Percentiles rank a stretch among this genome's conserved stretches.
These are phyloP conservation scores for Caenorhabditis sinica DNA, from an alignment of 2,888 invertebrate species.

Conservation along the genomic window DNA sequence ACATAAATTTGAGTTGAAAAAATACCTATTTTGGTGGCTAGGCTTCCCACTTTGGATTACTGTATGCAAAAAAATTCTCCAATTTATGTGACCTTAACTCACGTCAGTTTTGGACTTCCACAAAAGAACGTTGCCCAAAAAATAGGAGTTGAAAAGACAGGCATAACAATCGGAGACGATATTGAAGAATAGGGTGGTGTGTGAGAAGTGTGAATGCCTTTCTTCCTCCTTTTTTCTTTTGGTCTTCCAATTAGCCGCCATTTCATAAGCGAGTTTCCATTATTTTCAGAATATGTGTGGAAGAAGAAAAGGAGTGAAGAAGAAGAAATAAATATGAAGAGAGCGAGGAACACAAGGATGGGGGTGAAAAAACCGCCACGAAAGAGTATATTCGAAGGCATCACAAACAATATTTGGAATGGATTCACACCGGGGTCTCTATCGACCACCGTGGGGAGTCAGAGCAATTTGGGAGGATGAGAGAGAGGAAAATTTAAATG, in stretches of 20 bases:
- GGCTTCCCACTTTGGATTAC: too few relatives aligned
- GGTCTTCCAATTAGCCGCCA: slow-evolving; percentile 53
- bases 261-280: slow-evolving; percentile 56
- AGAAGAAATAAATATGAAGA: slow-evolving; percentile 17
- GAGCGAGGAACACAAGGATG: slow-evolving; percentile 25
- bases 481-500: background rate
- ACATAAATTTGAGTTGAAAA: too few relatives aligned
- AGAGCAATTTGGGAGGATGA: background rate
- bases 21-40: too few relatives aligned
- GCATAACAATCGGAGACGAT: slow-evolving; percentile 18
- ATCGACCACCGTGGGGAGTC: slow-evolving; percentile 7
- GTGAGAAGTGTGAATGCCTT: slow-evolving; percentile 14
- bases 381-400: slow-evolving; percentile 19
- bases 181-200: slow-evolving; percentile 12
- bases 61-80: too few relatives aligned
- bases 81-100: too few relatives aligned
- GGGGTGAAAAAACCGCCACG: slow-evolving; percentile 15
- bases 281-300: slow-evolving; percentile 55
- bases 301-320: slow-evolving; percentile 6
- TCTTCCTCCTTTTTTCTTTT: slow-evolving; percentile 14
- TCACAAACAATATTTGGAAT: slow-evolving; percentile 40
- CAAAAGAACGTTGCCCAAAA: background rate
- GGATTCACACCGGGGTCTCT: slow-evolving; percentile 5
- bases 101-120: background rate
- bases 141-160: slow-evolving; percentile 1